A percentile compares a stretch with the other conserved stretches of the same genome.
Conservation (phyloP, 2,797 vertebrate genomes). For the Sebastiscus albofasciatus region DNA sequence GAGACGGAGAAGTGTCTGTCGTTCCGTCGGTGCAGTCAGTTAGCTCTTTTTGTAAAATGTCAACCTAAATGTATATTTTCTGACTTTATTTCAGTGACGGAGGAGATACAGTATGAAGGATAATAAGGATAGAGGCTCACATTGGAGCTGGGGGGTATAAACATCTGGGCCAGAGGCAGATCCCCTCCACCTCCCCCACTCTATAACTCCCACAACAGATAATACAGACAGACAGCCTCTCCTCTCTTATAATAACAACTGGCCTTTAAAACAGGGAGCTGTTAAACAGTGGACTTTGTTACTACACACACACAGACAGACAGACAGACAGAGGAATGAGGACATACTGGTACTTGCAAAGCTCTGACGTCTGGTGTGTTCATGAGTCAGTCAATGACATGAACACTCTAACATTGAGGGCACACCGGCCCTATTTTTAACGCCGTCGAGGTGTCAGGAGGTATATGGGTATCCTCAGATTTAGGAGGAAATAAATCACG, state of each 20-base stretch:
- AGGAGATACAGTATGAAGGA: slow-evolving; percentile 3
- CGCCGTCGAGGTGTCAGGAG: neutral
- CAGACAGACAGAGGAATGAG: slow-evolving; percentile 12
- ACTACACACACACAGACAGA: slow-evolving; percentile 12
- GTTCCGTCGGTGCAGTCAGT: neutral
- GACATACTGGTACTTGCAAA: neutral
- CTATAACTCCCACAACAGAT: slow-evolving; percentile 41
- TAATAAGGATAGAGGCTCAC: slow-evolving; percentile 26
- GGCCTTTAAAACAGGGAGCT: slow-evolving; percentile 47
- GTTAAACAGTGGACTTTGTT: slow-evolving; percentile 39
- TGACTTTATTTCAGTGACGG: neutral
- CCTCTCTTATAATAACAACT: slow-evolving; percentile 53
- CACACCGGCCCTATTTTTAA: slow-evolving; percentile 22
- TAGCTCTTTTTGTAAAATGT: neutral
- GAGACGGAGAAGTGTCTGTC: neutral
- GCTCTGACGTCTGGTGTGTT: slow-evolving; percentile 30
- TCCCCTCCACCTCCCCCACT: slow-evolving; percentile 31
- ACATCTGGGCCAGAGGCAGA: slow-evolving; percentile 60
- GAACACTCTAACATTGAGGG: neutral
- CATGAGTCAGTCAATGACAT: neutral
- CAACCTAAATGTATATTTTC: neutral
- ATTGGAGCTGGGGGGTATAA: slow-evolving; percentile 14
- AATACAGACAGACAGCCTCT: slow-evolving; percentile 53
- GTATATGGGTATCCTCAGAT: slow-evolving; percentile 2
- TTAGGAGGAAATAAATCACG: slow-evolving; percentile 12